Evolutionary conservation across 2,113 vertebrate species (phyloP).

Genomic region (Ceyx cyanopectus): DNA sequence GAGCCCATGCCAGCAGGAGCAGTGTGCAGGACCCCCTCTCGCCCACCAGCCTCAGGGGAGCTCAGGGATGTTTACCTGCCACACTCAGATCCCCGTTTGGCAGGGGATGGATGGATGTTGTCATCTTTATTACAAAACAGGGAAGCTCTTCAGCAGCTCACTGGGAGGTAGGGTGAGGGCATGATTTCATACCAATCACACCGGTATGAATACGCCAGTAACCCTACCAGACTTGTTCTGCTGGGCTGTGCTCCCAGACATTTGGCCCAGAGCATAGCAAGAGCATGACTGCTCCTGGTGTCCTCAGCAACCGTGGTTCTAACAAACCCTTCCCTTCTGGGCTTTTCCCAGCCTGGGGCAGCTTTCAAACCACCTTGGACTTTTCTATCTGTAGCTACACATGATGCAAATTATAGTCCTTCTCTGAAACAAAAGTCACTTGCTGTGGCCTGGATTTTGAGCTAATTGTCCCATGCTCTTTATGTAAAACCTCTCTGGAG

Average conservation of each 20-base stretch:
- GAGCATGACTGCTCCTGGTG: background rate
- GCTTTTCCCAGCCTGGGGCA: conserved; percentile 1
- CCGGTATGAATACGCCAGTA: background rate
- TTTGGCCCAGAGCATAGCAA: background rate
- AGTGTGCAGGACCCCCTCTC: background rate
- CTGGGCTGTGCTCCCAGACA: background rate
- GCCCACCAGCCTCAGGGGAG: background rate
- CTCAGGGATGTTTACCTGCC: background rate
- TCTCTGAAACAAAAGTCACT: background rate
- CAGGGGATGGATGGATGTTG: conserved; percentile 26
- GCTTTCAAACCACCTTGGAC: background rate
- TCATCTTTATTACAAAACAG: conserved; percentile 52
- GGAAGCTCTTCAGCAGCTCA: conserved; percentile 37
- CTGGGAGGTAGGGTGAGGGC: conserved; percentile 60
- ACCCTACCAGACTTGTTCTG: conserved; percentile 54
- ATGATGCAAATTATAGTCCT: background rate
- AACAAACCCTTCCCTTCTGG: conserved; percentile 4
- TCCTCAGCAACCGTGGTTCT: conserved; percentile 30
- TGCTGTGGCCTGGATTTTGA: background rate
- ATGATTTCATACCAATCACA: conserved; percentile 37
- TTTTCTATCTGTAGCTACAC: background rate
- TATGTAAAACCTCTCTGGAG: background rate
- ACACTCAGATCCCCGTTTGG: background rate
- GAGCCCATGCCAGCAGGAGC: background rate
- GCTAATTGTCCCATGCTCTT: background rate